Percentiles rank a stretch among this genome's conserved stretches.
These are phyloP conservation scores for Agelastica alni DNA, from an alignment of 2,888 invertebrate genomes.

Conservation along the genomic window DNA sequence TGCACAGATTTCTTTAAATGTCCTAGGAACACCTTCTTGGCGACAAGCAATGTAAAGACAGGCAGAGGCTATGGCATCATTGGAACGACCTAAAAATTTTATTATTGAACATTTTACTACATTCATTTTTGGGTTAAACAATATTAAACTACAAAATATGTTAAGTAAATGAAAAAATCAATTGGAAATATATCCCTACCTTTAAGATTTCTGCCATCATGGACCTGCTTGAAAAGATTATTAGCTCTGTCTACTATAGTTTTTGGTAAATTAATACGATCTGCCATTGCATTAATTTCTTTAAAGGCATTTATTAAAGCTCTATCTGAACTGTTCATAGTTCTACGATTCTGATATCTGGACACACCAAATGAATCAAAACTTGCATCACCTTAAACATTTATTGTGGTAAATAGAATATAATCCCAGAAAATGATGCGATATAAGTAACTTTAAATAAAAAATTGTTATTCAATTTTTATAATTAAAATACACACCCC, in stretches of 20 bases:
- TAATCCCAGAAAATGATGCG: too few relatives aligned
- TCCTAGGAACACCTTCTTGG: slow-evolving; percentile 97
- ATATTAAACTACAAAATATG: too few relatives aligned
- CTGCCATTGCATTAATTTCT: slow-evolving; percentile 98
- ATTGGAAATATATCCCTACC: too few relatives aligned
- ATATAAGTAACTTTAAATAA: too few relatives aligned
- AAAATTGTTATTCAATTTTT: too few relatives aligned
- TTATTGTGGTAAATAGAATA: not conserved
- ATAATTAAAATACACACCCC: slow-evolving; percentile 55
- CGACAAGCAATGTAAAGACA: slow-evolving; percentile 98
- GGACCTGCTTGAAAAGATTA: slow-evolving; percentile 96
- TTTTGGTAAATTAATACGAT: slow-evolving; percentile 94
- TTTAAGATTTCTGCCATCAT: slow-evolving; percentile 93
- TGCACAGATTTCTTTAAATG: slow-evolving; percentile 99
- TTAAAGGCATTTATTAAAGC: slow-evolving; percentile 94
- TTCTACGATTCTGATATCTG: slow-evolving; percentile 74
- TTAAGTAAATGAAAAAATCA: not conserved
- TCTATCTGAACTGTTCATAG: slow-evolving; percentile 93
- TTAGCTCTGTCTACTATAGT: slow-evolving; percentile 97
- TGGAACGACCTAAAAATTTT: slow-evolving; percentile 70
- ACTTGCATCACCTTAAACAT: slow-evolving; percentile 69
- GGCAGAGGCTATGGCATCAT: slow-evolving; percentile 98
- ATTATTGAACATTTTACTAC: too few relatives aligned
- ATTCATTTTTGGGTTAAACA: too few relatives aligned
- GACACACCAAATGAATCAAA: slow-evolving; percentile 85